Conservation (phyloP, 2,797 vertebrate genomes). For the Cryptoblepharus egeriae region DNA sequence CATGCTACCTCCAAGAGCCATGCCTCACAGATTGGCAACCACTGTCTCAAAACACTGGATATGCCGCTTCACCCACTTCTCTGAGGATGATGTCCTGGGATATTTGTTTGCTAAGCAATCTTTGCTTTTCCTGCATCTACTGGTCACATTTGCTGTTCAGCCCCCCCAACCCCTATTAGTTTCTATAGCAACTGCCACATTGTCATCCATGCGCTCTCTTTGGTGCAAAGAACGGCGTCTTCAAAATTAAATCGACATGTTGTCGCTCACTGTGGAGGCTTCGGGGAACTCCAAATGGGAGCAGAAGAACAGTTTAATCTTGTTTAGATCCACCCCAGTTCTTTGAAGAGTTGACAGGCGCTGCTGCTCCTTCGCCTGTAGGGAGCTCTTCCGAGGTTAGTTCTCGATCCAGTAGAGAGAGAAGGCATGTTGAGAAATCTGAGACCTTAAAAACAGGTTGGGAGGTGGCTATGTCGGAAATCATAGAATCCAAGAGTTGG, state of each 20-base stretch:
- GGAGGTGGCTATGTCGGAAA: not conserved
- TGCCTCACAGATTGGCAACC: too few relatives aligned
- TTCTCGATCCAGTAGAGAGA: not conserved
- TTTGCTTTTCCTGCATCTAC: conserved; percentile 54
- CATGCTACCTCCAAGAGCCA: too few relatives aligned
- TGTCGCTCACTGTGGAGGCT: conserved; percentile 51
- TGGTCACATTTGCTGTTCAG: conserved; percentile 67
- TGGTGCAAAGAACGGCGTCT: conserved; percentile 65
- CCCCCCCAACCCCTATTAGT: conserved; percentile 48
- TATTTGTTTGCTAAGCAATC: not conserved
- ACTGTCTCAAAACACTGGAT: too few relatives aligned
- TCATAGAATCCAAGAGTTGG: too few relatives aligned
- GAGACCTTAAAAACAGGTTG: not conserved
- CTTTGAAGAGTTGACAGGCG: not conserved
- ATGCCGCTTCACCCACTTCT: too few relatives aligned
- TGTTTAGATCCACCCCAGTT: conserved; percentile 4
- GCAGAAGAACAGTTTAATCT: not conserved
- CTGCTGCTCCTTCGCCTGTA: not conserved
- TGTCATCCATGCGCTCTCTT: conserved; percentile 64
- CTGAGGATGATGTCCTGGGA: not conserved
- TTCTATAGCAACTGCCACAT: conserved; percentile 67
- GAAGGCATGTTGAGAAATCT: not conserved
- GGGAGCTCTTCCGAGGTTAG: not conserved
- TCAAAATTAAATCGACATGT: conserved; percentile 52
- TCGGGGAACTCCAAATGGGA: conserved; percentile 40